Base-by-base conservation (phyloP, 2,797 vertebrate species). In the Peromyscus nudipes region DNA sequence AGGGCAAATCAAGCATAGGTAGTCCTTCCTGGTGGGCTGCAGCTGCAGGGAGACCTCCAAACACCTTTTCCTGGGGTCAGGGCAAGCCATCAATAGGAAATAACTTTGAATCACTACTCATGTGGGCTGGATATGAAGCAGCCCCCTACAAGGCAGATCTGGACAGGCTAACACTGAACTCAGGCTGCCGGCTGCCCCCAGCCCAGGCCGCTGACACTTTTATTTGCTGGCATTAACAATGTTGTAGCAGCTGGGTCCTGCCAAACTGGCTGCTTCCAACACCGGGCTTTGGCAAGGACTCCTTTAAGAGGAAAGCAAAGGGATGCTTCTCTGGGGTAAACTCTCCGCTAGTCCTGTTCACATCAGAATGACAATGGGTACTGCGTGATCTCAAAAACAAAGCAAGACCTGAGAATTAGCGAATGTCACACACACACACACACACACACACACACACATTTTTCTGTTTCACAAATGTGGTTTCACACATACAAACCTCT, bases 81-180 rank as follows among this genome's bases (percentile, higher is more conserved):
- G 97, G 98, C 94, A 95, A 98, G 96, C 98, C 96, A 97, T 98
- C 97, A 97, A 96, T 96, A 98, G 97, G 97, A 98, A 98, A 98
- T 98, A 98, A 97, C 96, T 97, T 95, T 98, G 97, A 97, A 97
- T 97, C 97, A 98, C 97, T 96, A 95, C 97, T 96, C 96, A 95
- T 97, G 97, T 96, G 97, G 98, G 98, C 97, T 98, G 97, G 97
- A 98, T 97, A 96, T 71, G 94, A 98, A 98, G 98, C 98, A 98
- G 98, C 86, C 97, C 98, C 97, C 98, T 97, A 93, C 97, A 97
- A 87, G 88, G 92, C 95, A 73, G 65, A 91, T 96, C 96, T 97
- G 92, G 40, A 96, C 97, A 96, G 94, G 95, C 96, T 92, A 96
- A 97, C 97, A 96, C 98, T 98, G 95, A 96, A 98, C 96, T 97